Evolutionary conservation across 2,797 vertebrate genomes (phyloP).

Genomic region (Austrolebias charrua): DNA sequence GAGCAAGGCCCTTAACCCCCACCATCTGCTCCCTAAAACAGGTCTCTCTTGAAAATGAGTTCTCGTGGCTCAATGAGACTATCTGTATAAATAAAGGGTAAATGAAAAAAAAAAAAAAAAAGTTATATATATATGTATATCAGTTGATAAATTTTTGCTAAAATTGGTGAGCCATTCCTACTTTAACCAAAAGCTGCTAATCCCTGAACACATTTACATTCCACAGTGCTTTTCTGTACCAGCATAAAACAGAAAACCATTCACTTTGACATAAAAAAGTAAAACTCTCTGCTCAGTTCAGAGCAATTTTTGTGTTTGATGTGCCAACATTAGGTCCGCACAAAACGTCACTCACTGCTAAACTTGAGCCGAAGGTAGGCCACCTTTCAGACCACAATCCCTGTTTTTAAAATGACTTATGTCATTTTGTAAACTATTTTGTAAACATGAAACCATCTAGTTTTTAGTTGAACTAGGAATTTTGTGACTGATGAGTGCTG

Average conservation of each 20-base stretch:
- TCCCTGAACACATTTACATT: conserved; percentile 8
- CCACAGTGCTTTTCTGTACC: not conserved
- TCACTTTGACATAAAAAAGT: conserved; percentile 4
- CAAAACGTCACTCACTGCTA: not conserved
- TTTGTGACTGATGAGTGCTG: too few relatives aligned
- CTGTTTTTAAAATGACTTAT: not conserved
- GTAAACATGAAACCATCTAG: not conserved
- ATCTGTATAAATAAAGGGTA: too few relatives aligned
- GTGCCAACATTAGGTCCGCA: conserved; percentile 7
- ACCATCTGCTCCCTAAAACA: too few relatives aligned
- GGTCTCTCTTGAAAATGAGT: too few relatives aligned
- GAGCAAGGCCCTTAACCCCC: too few relatives aligned
- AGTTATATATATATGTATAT: too few relatives aligned
- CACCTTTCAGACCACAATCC: not conserved
- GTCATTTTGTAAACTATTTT: too few relatives aligned
- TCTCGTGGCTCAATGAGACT: too few relatives aligned
- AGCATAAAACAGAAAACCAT: conserved; percentile 27
- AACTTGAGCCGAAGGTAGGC: not conserved
- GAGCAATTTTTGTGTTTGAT: conserved; percentile 12
- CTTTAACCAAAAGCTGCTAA: not conserved
- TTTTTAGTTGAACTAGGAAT: too few relatives aligned
- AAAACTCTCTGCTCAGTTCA: not conserved
- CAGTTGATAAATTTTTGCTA: not conserved
- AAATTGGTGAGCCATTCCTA: not conserved
- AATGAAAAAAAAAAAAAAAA: too few relatives aligned